phyloP scores from a whole-genome alignment of 2,888 invertebrate species.

The Euclidia mi region DNA sequence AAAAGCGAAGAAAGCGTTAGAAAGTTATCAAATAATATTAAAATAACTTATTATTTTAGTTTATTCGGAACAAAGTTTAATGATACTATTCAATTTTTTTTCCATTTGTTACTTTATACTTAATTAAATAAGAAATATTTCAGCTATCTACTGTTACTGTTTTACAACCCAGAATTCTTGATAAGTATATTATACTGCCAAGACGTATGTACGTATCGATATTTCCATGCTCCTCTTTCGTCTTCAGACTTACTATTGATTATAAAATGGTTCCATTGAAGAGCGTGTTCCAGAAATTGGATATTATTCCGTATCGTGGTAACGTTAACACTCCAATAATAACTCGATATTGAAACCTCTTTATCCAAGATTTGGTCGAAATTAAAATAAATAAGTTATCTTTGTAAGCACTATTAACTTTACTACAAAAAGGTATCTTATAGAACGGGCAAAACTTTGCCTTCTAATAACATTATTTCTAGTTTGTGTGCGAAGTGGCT shows the following conservation, averaged over 20 bases:
- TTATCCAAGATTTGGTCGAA: slow-evolving; percentile 12
- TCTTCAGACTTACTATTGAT: neutral
- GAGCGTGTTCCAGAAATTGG: neutral
- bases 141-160: too few species aligned
- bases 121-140: too few species aligned
- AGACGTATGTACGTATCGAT: neutral
- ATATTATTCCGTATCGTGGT: neutral
- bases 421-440: slow-evolving; percentile 20
- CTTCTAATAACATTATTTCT: slow-evolving; percentile 8
- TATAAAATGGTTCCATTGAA: neutral
- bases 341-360: slow-evolving; percentile 1
- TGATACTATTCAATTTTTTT: too few species aligned
- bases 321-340: neutral
- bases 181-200: neutral
- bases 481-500: slow-evolving; percentile 4
- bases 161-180: too few species aligned
- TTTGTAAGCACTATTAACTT: slow-evolving; percentile 15
- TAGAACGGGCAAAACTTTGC: slow-evolving; percentile 13
- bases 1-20: too few species aligned
- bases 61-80: too few species aligned
- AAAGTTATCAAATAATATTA: too few species aligned
- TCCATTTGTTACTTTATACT: too few species aligned
- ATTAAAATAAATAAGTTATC: slow-evolving; percentile 17
- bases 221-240: slow-evolving; percentile 1
- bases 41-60: too few species aligned